These are phyloP conservation scores for Zele albiditarsus DNA, from an alignment of 2,888 invertebrate genomes.

Conservation along the genomic window DNA sequence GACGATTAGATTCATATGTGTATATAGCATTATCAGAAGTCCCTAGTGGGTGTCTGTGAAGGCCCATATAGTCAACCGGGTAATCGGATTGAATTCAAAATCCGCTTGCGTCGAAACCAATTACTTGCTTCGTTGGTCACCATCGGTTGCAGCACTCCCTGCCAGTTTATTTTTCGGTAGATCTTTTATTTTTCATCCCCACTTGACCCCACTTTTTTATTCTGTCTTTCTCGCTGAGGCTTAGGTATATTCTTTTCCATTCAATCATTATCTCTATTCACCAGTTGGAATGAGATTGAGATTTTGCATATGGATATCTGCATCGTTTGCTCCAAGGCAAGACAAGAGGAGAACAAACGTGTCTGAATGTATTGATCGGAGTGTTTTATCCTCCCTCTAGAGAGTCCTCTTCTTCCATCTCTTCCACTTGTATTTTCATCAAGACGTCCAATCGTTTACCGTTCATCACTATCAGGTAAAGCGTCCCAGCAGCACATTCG, in stretches of 20 bases:
- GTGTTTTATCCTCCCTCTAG: background rate
- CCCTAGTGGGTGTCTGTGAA: constrained; percentile 42
- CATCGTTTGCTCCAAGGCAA: background rate
- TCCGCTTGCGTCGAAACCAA: constrained; percentile 50
- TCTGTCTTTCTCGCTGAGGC: background rate
- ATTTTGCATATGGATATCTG: background rate
- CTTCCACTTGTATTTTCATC: background rate
- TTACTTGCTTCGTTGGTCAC: constrained; percentile 50
- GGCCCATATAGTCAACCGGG: constrained; percentile 42
- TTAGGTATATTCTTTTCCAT: background rate
- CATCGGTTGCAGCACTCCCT: constrained; percentile 42
- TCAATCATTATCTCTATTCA: background rate
- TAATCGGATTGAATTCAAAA: constrained; percentile 48
- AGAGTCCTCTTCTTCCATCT: background rate
- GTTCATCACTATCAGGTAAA: background rate
- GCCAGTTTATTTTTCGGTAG: background rate
- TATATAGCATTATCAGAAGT: constrained; percentile 5
- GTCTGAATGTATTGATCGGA: background rate
- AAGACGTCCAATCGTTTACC: background rate
- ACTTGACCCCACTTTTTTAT: background rate
- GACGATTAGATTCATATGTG: constrained; percentile 5
- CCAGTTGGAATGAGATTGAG: background rate
- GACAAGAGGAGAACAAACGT: background rate
- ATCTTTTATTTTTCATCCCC: background rate
- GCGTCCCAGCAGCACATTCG: background rate